phyloP scores from a whole-genome alignment of 2,797 vertebrate genomes.

The Adrianichthys oophorus region DNA sequence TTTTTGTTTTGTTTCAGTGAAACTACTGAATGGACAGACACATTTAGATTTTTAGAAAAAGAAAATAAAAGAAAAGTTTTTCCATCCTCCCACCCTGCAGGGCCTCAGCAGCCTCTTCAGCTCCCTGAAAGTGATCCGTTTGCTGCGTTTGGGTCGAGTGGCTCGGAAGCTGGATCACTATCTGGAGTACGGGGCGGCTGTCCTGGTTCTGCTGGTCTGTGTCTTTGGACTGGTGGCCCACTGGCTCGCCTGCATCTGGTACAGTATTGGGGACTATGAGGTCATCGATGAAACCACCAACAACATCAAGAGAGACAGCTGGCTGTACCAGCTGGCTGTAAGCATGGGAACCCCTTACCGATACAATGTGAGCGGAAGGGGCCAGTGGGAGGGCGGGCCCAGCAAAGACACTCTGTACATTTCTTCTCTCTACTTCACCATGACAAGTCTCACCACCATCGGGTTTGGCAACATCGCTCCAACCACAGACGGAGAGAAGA shows the following conservation, averaged over 20 bases:
- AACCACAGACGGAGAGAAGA: conserved; percentile 96
- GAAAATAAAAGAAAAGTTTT: not conserved
- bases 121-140: conserved; percentile 93
- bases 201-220: conserved; percentile 92
- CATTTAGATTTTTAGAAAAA: too few species aligned
- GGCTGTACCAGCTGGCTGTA: conserved; percentile 93
- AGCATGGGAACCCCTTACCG: conserved; percentile 92
- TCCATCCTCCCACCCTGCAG: conserved; percentile 57
- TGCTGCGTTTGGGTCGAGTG: conserved; percentile 91
- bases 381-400: conserved; percentile 95
- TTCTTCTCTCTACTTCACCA: conserved; percentile 98
- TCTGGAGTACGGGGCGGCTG: conserved; percentile 93
- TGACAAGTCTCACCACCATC: conserved; percentile 98
- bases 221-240: conserved; percentile 96
- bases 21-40: too few species aligned
- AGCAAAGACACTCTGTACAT: conserved; percentile 96
- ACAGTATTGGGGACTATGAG: conserved; percentile 96
- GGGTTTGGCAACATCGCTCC: conserved; percentile 98
- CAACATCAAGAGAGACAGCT: conserved; percentile 92
- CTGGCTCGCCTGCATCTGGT: conserved; percentile 99
- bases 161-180: conserved; percentile 97
- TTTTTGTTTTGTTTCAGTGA: too few species aligned
- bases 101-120: conserved; percentile 98
- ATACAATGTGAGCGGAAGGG: conserved; percentile 89
- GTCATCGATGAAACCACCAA: conserved; percentile 93